These are phyloP conservation scores for Chaetogeoica ovagalla DNA, from an alignment of 2,888 invertebrate genomes.

Conservation along the genomic window DNA sequence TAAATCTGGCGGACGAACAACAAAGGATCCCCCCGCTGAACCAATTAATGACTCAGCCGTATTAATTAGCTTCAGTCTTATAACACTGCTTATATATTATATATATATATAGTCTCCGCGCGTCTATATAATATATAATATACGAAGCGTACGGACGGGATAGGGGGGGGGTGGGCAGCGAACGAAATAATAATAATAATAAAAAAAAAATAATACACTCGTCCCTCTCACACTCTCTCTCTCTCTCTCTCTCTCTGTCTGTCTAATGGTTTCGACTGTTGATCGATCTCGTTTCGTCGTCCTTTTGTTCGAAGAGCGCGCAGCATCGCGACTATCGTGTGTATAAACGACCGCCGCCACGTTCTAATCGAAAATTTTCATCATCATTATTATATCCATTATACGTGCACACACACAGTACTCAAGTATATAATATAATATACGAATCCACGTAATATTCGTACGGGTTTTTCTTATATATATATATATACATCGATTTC, in stretches of 20 bases:
- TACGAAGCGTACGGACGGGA: neutral
- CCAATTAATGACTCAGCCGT: constrained; percentile 53
- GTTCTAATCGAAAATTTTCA: constrained; percentile 46
- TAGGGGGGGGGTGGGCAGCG: too few species aligned
- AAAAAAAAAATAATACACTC: constrained; percentile 2
- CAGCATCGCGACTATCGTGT: too few species aligned
- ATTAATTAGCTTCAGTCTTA: constrained; percentile 52
- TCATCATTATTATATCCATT: constrained; percentile 32
- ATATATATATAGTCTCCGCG: neutral
- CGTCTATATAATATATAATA: neutral
- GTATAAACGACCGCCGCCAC: constrained; percentile 1
- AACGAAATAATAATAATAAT: constrained; percentile 21
- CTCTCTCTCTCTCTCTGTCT: neutral
- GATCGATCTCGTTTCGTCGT: constrained; percentile 51
- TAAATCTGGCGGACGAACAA: constrained; percentile 36
- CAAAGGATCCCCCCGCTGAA: constrained; percentile 51
- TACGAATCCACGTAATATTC: too few species aligned
- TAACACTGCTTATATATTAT: too few species aligned
- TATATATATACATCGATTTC: too few species aligned
- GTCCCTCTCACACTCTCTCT: constrained; percentile 1
- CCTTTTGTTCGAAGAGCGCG: constrained; percentile 34
- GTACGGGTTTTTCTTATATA: too few species aligned
- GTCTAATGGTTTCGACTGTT: constrained; percentile 47
- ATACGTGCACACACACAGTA: neutral
- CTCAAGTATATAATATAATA: too few species aligned